Evolutionary conservation across 2,888 invertebrate species (phyloP).

Genomic region (Nipponacmea schrenckii): DNA sequence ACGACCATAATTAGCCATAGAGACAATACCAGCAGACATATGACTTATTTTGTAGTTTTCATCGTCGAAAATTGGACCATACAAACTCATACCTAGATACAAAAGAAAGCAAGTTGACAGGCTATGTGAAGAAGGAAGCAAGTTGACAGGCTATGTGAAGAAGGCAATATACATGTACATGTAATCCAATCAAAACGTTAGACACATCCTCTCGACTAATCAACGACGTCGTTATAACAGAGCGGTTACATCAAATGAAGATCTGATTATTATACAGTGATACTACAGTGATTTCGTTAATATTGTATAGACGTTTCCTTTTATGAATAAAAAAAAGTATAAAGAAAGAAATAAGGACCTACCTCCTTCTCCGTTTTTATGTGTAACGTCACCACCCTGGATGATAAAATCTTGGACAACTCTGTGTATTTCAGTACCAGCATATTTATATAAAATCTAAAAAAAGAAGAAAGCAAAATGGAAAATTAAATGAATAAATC

Average conservation of each 20-base stretch:
- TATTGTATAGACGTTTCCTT: too few species aligned
- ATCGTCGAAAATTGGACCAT: slow-evolving; percentile 58
- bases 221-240: neutral
- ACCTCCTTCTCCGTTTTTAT: slow-evolving; percentile 61
- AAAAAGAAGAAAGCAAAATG: neutral
- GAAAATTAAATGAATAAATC: too few species aligned
- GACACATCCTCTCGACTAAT: neutral
- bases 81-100: slow-evolving; percentile 57
- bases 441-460: slow-evolving; percentile 48
- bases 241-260: too few species aligned
- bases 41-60: slow-evolving; percentile 60
- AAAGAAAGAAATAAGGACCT: neutral
- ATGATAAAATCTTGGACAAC: slow-evolving; percentile 64
- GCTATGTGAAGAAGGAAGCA: neutral
- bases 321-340: too few species aligned
- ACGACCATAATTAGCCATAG: slow-evolving; percentile 65
- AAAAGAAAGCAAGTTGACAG: neutral
- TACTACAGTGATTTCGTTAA: too few species aligned
- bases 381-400: slow-evolving; percentile 63
- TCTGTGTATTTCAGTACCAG: slow-evolving; percentile 51
- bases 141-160: neutral
- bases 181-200: neutral
- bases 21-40: slow-evolving; percentile 57
- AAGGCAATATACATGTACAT: too few species aligned
- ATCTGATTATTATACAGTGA: too few species aligned